Evolutionary conservation across 2,797 vertebrate species (phyloP), one percentile per base, ranked within the genome.

Genomic region (Ispidina lecontei): DNA sequence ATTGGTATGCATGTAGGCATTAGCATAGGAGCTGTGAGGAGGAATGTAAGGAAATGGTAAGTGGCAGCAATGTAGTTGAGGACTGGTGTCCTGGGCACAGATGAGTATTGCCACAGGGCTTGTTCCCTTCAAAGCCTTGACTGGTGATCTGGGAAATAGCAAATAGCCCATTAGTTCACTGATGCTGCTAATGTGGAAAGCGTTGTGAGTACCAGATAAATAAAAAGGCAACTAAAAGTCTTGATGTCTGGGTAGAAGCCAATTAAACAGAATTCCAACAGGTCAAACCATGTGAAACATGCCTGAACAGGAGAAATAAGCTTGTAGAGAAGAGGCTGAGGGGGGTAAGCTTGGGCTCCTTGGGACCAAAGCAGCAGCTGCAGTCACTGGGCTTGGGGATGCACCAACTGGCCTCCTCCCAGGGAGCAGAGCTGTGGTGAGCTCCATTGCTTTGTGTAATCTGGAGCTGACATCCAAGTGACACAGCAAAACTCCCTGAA

Each of bases 141-240:
- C 76, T 80, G 84, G 87, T 52, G 79, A 43, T 39, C 63, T 60
- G 47, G 55, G 29, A 91, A 87, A 73, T 64, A 64, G 51, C 68
- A 79, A 90, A 69, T 2, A 74, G 77, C 56, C 74, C 71, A 90
- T 95, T 94, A 95, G 85, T 33, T 89, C 60, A 87, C 44, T 84
- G 85, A 55, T 82, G 83, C 91, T 51, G 71, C 64, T 96, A 91
- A 93, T 91, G 83, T 68, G 46, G 74, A 75, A 93, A 79, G 33
- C 1, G 1, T 8, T 43, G 64, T 47, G 55, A 72, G 26, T 31
- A 49, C 29, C 37, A 80, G 54, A 59, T 76, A 88, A 91, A 68
- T 51, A 60, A 41, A 82, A 55, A 84, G 46, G 64, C 74, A 82
- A 60, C 20, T 43, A 52, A 51, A 87, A 72, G n/a, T 70, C 59